phyloP scores from a whole-genome alignment of 2,113 vertebrate genomes.

The Rafetus swinhoei region DNA sequence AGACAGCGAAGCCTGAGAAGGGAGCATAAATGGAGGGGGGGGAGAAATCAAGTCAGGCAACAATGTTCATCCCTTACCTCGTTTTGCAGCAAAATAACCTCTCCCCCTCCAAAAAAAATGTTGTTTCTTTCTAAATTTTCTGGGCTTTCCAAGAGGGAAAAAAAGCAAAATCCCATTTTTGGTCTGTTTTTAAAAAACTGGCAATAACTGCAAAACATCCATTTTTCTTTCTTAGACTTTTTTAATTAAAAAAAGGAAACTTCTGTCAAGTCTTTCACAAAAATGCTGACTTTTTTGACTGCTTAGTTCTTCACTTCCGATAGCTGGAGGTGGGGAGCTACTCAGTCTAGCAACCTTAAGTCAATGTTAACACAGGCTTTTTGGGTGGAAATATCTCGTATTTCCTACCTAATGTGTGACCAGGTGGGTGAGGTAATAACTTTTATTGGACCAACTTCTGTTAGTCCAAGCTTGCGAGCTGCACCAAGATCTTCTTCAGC shows the following conservation, averaged over 20 bases:
- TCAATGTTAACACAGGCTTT: background rate
- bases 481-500: background rate
- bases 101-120: accelerated
- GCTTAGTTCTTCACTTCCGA: background rate
- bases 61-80: background rate
- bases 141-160: background rate
- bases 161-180: background rate
- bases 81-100: background rate
- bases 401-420: background rate
- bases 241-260: background rate
- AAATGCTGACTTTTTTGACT: background rate
- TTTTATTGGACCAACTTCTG: background rate
- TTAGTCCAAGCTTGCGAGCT: background rate
- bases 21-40: accelerated
- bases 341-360: background rate
- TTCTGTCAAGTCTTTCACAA: background rate
- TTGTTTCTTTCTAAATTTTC: background rate
- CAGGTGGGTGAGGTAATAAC: background rate
- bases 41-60: background rate
- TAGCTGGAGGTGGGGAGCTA: background rate
- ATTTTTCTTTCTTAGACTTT: background rate
- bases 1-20: background rate
- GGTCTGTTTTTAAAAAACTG: background rate
- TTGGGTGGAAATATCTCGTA: background rate
- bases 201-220: background rate